These are phyloP conservation scores for Meloidogyne chitwoodi DNA, from an alignment of 1,140 invertebrate species.

Conservation along the genomic window DNA sequence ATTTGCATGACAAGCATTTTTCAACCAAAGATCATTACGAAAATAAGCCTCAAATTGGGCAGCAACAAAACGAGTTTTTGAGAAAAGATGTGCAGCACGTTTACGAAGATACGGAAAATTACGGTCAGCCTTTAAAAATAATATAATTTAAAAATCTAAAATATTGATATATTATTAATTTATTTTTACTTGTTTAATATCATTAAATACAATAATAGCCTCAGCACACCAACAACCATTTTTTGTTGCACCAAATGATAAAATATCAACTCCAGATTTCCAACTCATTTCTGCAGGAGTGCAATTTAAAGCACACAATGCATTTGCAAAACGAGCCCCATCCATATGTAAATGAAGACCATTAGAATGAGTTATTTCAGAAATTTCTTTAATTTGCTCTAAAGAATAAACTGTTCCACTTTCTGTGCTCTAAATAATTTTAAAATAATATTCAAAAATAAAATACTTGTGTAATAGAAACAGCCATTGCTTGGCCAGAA, in stretches of 20 bases:
- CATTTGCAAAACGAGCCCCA: constrained; percentile 24
- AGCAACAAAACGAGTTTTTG: constrained; percentile 25
- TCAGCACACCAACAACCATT: constrained; percentile 30
- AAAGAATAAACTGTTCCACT: constrained; percentile 25
- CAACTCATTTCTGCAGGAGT: constrained; percentile 26
- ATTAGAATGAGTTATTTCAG: constrained; percentile 5
- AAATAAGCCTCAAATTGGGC: constrained; percentile 32
- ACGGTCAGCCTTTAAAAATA: constrained; percentile 7
- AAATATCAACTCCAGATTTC: constrained; percentile 23
- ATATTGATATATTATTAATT: background rate
- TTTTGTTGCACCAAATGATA: constrained; percentile 24
- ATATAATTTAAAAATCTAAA: too few relatives aligned
- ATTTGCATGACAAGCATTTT: constrained; percentile 23
- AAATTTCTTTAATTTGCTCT: constrained; percentile 11
- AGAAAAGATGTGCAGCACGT: constrained; percentile 24
- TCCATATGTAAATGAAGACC: constrained; percentile 23
- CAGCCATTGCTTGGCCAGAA: constrained; percentile 20
- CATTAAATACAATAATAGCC: constrained; percentile 25
- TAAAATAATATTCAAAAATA: background rate
- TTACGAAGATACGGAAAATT: constrained; percentile 23
- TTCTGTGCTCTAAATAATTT: constrained; percentile 9
- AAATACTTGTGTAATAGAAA: constrained; percentile 19
- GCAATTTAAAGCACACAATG: constrained; percentile 9
- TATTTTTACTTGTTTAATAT: constrained; percentile 4
- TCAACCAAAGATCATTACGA: constrained; percentile 14